Percentiles rank a stretch among this genome's conserved stretches.
These are phyloP conservation scores for Serrognathus titanus DNA, from an alignment of 2,888 invertebrate genomes.

Conservation along the genomic window DNA sequence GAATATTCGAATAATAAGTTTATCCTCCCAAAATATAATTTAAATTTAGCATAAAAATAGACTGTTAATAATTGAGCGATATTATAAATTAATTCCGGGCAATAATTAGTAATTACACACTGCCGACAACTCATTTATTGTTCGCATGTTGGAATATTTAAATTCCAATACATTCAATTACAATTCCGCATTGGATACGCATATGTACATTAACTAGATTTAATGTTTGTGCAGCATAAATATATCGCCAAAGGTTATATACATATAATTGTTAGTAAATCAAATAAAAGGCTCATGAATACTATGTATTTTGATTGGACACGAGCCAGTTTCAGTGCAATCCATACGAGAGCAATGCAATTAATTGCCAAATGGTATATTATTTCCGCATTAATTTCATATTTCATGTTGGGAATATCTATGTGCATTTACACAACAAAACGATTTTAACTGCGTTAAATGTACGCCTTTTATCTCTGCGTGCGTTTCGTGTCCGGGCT, in stretches of 20 bases:
- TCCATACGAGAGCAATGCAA: constrained; percentile 14
- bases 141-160: constrained; percentile 9
- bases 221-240: constrained; percentile 14
- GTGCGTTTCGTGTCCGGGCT: too few relatives aligned
- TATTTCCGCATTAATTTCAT: constrained; percentile 12
- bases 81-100: not conserved
- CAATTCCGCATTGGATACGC: constrained; percentile 1
- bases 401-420: constrained; percentile 1
- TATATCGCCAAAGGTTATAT: constrained; percentile 15
- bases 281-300: constrained; percentile 14
- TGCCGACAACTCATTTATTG: not conserved
- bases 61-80: not conserved
- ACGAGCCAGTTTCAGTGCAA: constrained; percentile 4
- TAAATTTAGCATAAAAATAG: not conserved
- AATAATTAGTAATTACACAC: constrained; percentile 1
- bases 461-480: too few relatives aligned
- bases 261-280: constrained; percentile 17
- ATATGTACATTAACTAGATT: constrained; percentile 10
- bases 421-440: not conserved
- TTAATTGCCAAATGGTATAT: constrained; percentile 10
- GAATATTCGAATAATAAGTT: too few relatives aligned
- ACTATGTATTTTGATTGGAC: constrained; percentile 6
- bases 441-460: not conserved
- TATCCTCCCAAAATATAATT: too few relatives aligned
- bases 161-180: constrained; percentile 17